Percentiles rank a stretch among this genome's conserved stretches.
phyloP scores from a whole-genome alignment of 2,888 invertebrate genomes.

The Elaeidobius kamerunicus region DNA sequence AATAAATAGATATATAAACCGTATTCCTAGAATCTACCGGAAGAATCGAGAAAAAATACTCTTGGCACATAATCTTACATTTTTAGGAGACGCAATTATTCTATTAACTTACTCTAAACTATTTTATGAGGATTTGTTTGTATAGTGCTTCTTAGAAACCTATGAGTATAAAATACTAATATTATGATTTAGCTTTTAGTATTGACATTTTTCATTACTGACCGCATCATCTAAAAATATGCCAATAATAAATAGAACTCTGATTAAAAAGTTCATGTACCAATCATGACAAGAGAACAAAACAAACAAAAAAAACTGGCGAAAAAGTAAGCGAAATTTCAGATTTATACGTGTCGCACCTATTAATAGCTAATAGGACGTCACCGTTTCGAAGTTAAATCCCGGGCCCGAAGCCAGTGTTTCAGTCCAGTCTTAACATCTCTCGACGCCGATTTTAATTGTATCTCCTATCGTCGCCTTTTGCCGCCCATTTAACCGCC shows the following conservation, averaged over 20 bases:
- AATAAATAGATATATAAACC: too few relatives aligned
- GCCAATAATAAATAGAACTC: background rate
- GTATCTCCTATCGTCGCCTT: constrained; percentile 52
- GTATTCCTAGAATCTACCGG: too few relatives aligned
- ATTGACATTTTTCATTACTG: too few relatives aligned
- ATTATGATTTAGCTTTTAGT: too few relatives aligned
- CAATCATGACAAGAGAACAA: background rate
- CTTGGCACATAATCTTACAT: too few relatives aligned
- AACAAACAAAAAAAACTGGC: constrained; percentile 12
- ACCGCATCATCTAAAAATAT: constrained; percentile 1
- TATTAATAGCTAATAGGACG: constrained; percentile 26
- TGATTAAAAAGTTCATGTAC: too few relatives aligned
- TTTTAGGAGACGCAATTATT: too few relatives aligned
- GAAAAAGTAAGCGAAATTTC: constrained; percentile 23
- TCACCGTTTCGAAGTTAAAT: constrained; percentile 39
- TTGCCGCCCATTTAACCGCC: constrained; percentile 33
- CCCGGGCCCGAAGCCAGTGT: constrained; percentile 37
- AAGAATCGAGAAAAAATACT: background rate
- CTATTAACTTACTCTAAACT: too few relatives aligned
- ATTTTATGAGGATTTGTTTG: too few relatives aligned
- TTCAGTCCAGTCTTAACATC: constrained; percentile 43
- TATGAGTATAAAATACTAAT: too few relatives aligned
- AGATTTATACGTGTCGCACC: constrained; percentile 18
- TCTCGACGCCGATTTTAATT: constrained; percentile 41
- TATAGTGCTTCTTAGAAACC: too few relatives aligned